Evolutionary conservation across 2,888 invertebrate species (phyloP).

Genomic region (Ischnus inquisitorius): DNA sequence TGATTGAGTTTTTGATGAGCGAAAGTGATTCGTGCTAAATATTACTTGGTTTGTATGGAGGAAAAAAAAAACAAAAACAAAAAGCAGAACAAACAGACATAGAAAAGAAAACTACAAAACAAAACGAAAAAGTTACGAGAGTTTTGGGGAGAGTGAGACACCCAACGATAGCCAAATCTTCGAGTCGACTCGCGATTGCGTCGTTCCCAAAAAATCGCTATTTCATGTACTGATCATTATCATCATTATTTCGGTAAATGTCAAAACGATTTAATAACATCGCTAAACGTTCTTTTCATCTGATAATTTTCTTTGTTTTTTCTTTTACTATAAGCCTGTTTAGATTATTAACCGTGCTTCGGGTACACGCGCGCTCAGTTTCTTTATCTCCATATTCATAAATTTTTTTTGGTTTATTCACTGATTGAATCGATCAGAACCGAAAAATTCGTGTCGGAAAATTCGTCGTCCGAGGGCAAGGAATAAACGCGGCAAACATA

Average conservation of each 20-base stretch:
- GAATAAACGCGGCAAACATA: background rate
- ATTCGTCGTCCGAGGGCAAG: background rate
- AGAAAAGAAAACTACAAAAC: constrained; percentile 3
- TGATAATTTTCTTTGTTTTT: constrained; percentile 25
- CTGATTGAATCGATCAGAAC: constrained; percentile 19
- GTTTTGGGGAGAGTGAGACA: constrained; percentile 8
- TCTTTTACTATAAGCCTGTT: constrained; percentile 31
- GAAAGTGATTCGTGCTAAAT: constrained; percentile 30
- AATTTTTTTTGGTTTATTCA: constrained; percentile 6
- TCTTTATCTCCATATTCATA: background rate
- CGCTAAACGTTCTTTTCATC: constrained; percentile 10
- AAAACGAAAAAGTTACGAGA: constrained; percentile 20
- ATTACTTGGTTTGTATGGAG: constrained; percentile 52
- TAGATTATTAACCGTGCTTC: background rate
- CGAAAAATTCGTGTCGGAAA: constrained; percentile 16
- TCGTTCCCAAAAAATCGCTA: constrained; percentile 35
- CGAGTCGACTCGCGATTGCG: constrained; percentile 30
- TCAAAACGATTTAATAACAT: constrained; percentile 35
- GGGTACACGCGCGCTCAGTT: background rate
- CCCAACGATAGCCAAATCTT: constrained; percentile 53
- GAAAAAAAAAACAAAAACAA: constrained; percentile 12
- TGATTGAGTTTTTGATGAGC: constrained; percentile 44
- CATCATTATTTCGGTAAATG: constrained; percentile 31
- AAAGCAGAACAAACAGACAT: constrained; percentile 4
- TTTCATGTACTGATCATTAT: constrained; percentile 48